These are phyloP conservation scores for Xanthorhoe spadicearia DNA, from an alignment of 2,888 invertebrate genomes.

Conservation along the genomic window DNA sequence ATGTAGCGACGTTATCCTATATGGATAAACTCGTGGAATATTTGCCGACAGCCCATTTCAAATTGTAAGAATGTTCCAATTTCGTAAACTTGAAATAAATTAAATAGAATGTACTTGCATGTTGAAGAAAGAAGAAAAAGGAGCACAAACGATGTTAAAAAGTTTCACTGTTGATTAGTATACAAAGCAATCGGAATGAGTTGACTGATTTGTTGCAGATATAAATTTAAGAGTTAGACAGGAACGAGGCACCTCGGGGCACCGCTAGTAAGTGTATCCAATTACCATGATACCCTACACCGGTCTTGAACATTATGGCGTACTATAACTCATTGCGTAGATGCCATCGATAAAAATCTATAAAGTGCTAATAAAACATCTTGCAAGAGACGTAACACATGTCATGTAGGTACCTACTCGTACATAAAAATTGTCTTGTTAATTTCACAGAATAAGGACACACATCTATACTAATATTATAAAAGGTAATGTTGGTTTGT, in stretches of 20 bases:
- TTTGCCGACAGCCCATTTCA: slow-evolving; percentile 2
- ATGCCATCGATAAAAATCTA: slow-evolving; percentile 53
- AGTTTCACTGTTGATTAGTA: not conserved
- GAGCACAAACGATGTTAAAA: not conserved
- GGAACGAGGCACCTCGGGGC: slow-evolving; percentile 74
- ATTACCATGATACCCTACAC: slow-evolving; percentile 73
- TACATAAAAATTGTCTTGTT: slow-evolving; percentile 7
- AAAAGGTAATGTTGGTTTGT: too few relatives aligned
- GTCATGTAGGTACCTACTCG: too few relatives aligned
- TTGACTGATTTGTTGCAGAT: slow-evolving; percentile 68
- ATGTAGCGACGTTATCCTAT: slow-evolving; percentile 25
- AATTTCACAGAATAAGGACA: slow-evolving; percentile 17
- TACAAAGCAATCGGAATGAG: slow-evolving; percentile 9
- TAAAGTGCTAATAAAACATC: slow-evolving; percentile 28
- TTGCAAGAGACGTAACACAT: slow-evolving; percentile 6
- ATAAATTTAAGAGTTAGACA: slow-evolving; percentile 71
- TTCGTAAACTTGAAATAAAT: not conserved
- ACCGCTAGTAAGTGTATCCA: slow-evolving; percentile 76
- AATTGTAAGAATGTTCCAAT: not conserved
- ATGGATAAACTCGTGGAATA: slow-evolving; percentile 30
- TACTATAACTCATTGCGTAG: slow-evolving; percentile 54
- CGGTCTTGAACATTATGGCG: slow-evolving; percentile 59
- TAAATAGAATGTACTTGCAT: not conserved
- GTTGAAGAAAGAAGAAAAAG: too few relatives aligned
- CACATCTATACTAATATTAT: too few relatives aligned